Conservation (phyloP, 1,140 invertebrate genomes). For the Eumeta japonica region DNA sequence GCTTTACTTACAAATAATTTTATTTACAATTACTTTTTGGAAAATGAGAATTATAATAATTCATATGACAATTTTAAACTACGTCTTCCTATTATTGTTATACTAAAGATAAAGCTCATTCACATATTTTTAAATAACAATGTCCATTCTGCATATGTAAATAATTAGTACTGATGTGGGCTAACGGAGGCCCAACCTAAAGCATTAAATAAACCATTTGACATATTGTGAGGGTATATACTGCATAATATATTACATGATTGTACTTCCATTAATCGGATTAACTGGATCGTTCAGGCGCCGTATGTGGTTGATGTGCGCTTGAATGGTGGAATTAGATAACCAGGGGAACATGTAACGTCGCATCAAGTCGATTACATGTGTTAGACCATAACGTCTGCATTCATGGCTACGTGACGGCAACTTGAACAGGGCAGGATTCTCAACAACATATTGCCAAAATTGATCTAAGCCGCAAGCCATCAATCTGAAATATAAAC, state of each 20-base stretch:
- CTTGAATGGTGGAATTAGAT: conserved; percentile 9
- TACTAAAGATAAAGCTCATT: too few species aligned
- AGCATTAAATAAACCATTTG: neutral
- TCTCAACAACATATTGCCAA: conserved; percentile 28
- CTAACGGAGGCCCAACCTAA: too few species aligned
- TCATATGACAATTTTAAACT: too few species aligned
- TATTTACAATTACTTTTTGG: too few species aligned
- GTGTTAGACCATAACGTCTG: conserved; percentile 16
- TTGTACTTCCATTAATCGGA: conserved; percentile 25
- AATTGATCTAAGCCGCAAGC: conserved; percentile 34
- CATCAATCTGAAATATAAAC: conserved; percentile 25
- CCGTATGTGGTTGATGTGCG: conserved; percentile 17
- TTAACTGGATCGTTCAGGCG: conserved; percentile 15
- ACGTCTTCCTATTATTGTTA: neutral
- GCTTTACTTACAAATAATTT: too few species aligned
- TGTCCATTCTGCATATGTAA: neutral
- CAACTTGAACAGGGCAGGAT: conserved; percentile 18
- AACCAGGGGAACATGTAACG: conserved; percentile 30
- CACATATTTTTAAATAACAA: neutral
- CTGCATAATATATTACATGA: too few species aligned
- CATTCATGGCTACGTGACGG: conserved; percentile 1
- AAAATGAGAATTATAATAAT: too few species aligned
- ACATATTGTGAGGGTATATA: neutral
- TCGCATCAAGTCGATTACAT: conserved; percentile 15
- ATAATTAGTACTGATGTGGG: neutral